phyloP scores from a whole-genome alignment of 2,888 invertebrate species.

The Megalurothrips usitatus region DNA sequence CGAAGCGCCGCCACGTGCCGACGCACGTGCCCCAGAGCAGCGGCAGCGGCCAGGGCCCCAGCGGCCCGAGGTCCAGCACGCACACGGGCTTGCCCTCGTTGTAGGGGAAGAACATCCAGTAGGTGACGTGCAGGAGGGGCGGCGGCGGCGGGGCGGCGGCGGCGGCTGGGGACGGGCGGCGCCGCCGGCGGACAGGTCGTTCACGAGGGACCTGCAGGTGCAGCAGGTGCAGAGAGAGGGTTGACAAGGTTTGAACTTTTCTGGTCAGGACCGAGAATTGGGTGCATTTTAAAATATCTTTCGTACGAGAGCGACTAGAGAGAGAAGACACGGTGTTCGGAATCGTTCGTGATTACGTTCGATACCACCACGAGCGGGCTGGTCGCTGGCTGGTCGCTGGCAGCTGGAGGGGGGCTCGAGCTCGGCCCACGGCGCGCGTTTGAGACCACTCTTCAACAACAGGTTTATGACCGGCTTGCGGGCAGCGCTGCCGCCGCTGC shows the following conservation, averaged over 20 bases:
- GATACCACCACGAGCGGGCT: no score
- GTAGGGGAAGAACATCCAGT: slow-evolving; percentile 67
- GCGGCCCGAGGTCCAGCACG: slow-evolving; percentile 49
- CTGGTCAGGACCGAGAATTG: no score
- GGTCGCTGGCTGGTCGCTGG: no score
- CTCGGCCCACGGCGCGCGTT: background rate
- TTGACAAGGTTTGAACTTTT: no score
- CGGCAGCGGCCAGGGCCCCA: slow-evolving; percentile 58
- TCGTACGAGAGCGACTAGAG: no score
- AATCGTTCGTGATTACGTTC: no score
- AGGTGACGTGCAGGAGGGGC: slow-evolving; percentile 52
- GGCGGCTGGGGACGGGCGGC: background rate
- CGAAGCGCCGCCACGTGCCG: slow-evolving; percentile 55
- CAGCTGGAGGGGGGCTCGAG: no score
- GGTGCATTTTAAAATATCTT: no score
- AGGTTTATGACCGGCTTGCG: background rate
- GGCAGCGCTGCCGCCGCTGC: background rate
- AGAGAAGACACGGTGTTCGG: no score
- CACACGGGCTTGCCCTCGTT: slow-evolving; percentile 58
- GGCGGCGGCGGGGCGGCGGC: background rate
- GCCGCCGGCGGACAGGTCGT: background rate
- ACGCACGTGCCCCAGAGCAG: slow-evolving; percentile 56
- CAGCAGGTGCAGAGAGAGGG: no score
- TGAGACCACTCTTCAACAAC: background rate
- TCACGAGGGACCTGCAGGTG: background rate